Conservation (phyloP, 30 jellyfish, hydroid and myxozoan genomes). For the Catostylus mosaicus region DNA sequence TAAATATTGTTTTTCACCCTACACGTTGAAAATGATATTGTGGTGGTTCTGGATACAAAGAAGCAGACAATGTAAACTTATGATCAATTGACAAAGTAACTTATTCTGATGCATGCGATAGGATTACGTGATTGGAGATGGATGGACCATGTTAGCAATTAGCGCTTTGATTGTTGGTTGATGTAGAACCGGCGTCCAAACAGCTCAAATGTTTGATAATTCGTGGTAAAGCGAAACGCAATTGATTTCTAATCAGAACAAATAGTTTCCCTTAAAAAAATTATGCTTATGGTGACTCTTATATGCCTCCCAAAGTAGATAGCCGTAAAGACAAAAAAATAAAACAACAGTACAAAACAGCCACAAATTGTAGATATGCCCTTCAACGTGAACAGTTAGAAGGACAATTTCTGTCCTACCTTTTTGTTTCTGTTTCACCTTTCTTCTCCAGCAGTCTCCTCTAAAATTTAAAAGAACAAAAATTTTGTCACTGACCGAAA, state of each 20-base stretch:
- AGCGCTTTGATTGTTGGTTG: too few species aligned
- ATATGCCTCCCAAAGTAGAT: not conserved
- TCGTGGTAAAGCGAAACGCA: not conserved
- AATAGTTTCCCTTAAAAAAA: not conserved
- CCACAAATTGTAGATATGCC: too few species aligned
- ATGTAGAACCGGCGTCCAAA: too few species aligned
- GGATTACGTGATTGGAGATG: too few species aligned
- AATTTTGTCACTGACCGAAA: not conserved
- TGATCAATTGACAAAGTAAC: too few species aligned
- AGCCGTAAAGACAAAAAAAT: not conserved
- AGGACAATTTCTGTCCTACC: conserved; percentile 2
- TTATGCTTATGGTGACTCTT: not conserved
- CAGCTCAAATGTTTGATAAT: too few species aligned
- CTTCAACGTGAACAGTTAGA: not conserved
- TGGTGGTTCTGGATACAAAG: too few species aligned
- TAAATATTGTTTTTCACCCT: too few species aligned
- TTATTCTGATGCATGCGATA: too few species aligned
- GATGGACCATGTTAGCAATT: too few species aligned
- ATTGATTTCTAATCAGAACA: not conserved
- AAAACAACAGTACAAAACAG: not conserved
- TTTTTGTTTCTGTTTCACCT: conserved; percentile 71
- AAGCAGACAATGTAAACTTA: too few species aligned
- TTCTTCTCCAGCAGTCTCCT: conserved; percentile 87
- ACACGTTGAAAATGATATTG: too few species aligned
- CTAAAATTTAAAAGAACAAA: conserved; percentile 37